Evolutionary conservation across 2,797 vertebrate species (phyloP).

Genomic region (Petrocephalus sullivani): DNA sequence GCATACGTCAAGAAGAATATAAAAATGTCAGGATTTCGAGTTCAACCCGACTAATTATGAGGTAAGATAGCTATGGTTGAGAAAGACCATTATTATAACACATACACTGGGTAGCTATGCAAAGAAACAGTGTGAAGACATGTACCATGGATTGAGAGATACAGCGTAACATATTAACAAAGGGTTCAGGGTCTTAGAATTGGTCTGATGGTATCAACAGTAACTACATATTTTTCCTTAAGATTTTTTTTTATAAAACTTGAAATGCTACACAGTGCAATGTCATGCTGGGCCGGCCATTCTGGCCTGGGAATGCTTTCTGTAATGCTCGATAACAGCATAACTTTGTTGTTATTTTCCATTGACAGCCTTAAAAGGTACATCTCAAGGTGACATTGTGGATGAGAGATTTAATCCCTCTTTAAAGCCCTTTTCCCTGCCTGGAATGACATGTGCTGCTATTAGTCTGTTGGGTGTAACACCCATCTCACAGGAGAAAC

Average conservation of each 20-base stretch:
- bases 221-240: not conserved
- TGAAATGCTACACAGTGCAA: not conserved
- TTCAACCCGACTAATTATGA: not conserved
- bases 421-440: not conserved
- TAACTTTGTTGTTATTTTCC: not conserved
- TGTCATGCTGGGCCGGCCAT: not conserved
- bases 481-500: not conserved
- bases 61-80: not conserved
- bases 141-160: not conserved
- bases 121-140: not conserved
- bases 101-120: not conserved
- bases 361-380: not conserved
- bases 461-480: not conserved
- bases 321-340: not conserved
- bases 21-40: not conserved
- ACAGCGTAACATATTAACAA: not conserved
- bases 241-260: not conserved
- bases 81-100: not conserved
- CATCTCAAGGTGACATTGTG: slow-evolving; percentile 8
- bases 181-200: not conserved
- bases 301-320: not conserved
- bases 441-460: not conserved
- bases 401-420: not conserved
- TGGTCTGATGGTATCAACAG: not conserved
- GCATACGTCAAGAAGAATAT: not conserved